Base-by-base conservation (phyloP, 2,797 vertebrate species). In the Argyrosomus regius region DNA sequence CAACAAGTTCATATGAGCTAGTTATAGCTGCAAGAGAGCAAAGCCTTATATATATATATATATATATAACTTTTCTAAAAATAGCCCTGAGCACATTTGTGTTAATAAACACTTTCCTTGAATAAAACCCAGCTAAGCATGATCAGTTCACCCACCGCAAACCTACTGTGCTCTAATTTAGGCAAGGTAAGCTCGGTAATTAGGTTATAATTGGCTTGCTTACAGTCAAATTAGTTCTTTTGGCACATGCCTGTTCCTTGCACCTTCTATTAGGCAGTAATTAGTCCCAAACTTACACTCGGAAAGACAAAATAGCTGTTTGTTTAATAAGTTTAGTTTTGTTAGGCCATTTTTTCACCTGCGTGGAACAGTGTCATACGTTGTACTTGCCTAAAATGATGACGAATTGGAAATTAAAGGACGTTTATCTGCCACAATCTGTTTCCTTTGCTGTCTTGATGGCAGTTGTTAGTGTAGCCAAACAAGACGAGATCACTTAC, bases 121-220 rank as follows among this genome's bases (percentile, higher is more conserved):
- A 90, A 70, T 84, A 64, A 86, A 85, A 90, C 75, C 72, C 79
- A 86, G 80, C 74, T 84, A 90, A 84, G 88, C 88, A 88, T 81
- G 72, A 89, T 78, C 61, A 64, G 77, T 87, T 89, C 78, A 88
- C 58, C 65, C 57, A 68, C 68, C 62, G 71, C 61, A 90, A 87
- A 76, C 84, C 71, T 84, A 89, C 81, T 82, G 80, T 31, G 71
- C 81, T 88, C 74, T 84, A 89, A 91, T 93, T 83, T 78, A 92
- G 81, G 81, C 73, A 90, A 93, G 89, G 89, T 92, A 92, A 89
- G 82, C 84, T 81, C 75, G 80, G 68, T 92, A 94, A 94, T 94
- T 92, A 90, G 76, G 64, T 91, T 89, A 80, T 91, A 94, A 94
- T 91, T 92, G 89, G 85, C 84, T 91, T 84, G 52, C 75, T 91